Evolutionary conservation across 1,140 invertebrate species (phyloP).

Genomic region (Drosophila kepulauana): DNA sequence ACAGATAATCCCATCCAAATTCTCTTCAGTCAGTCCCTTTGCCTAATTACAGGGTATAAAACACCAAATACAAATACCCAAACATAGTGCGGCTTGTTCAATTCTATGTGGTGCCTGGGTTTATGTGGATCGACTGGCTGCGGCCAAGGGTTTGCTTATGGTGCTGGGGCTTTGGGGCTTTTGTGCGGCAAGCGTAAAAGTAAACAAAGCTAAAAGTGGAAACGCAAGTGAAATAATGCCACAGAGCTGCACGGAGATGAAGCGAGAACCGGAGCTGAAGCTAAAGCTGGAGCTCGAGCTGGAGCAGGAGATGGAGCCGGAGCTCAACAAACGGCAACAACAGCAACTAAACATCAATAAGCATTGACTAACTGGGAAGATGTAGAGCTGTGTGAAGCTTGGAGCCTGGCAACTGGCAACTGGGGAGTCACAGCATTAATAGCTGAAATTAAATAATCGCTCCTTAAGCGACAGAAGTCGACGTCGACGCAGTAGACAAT

Average conservation of each 20-base stretch:
- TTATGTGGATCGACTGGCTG: slow-evolving; percentile 21
- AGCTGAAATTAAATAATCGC: slow-evolving; percentile 80
- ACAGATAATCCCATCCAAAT: neutral
- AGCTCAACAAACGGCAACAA: slow-evolving; percentile 49
- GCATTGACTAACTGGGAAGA: slow-evolving; percentile 77
- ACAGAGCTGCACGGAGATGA: slow-evolving; percentile 40
- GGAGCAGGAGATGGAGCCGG: neutral
- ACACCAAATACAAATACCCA: slow-evolving; percentile 69
- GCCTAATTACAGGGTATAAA: slow-evolving; percentile 33
- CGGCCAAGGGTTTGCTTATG: slow-evolving; percentile 20
- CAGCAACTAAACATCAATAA: slow-evolving; percentile 79
- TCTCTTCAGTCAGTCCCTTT: neutral
- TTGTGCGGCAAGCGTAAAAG: slow-evolving; percentile 75
- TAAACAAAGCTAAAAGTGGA: slow-evolving; percentile 80
- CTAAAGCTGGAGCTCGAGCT: slow-evolving; percentile 5
- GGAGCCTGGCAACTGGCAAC: slow-evolving; percentile 51
- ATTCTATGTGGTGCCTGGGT: slow-evolving; percentile 39
- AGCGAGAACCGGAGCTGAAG: slow-evolving; percentile 9
- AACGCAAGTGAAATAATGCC: slow-evolving; percentile 73
- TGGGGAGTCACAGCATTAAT: slow-evolving; percentile 68
- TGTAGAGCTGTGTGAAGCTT: slow-evolving; percentile 9
- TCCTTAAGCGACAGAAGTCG: slow-evolving; percentile 64
- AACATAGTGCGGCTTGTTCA: slow-evolving; percentile 71
- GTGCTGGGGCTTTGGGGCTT: slow-evolving; percentile 72
- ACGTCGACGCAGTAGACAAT: neutral